phyloP scores from a whole-genome alignment of 37 sponge, comb jelly and placozoan species.

The Haliclona indistincta region DNA sequence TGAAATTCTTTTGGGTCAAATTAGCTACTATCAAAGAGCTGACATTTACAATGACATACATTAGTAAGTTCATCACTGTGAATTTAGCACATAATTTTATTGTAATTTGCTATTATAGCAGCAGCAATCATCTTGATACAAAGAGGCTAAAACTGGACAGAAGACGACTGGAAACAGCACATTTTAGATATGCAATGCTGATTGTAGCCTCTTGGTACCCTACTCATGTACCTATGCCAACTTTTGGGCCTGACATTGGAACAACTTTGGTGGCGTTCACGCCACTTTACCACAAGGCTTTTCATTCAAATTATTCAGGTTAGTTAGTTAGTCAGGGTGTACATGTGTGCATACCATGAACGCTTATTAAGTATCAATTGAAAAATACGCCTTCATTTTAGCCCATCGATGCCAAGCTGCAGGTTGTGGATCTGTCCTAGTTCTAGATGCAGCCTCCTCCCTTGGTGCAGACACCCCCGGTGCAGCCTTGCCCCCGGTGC shows the following conservation, averaged over 20 bases:
- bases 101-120: too few species aligned
- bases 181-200: constrained; percentile 25
- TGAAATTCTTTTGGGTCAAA: constrained; percentile 27
- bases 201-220: constrained; percentile 3
- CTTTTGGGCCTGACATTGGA: neutral
- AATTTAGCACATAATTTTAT: neutral
- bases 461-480: too few species aligned
- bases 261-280: constrained; percentile 6
- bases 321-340: too few species aligned
- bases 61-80: neutral
- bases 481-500: too few species aligned
- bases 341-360: too few species aligned
- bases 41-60: constrained; percentile 37
- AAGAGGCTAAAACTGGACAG: constrained; percentile 26
- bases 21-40: constrained; percentile 42
- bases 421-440: too few species aligned
- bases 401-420: too few species aligned
- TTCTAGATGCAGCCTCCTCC: too few species aligned
- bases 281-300: constrained; percentile 3
- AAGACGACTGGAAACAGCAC: constrained; percentile 28
- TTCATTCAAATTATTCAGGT: constrained; percentile 32
- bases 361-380: too few species aligned
- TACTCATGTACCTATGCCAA: neutral
- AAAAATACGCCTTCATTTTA: too few species aligned
- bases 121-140: too few species aligned